These are phyloP conservation scores for Mayetiola destructor DNA, from an alignment of 2,888 invertebrate genomes.

Conservation along the genomic window DNA sequence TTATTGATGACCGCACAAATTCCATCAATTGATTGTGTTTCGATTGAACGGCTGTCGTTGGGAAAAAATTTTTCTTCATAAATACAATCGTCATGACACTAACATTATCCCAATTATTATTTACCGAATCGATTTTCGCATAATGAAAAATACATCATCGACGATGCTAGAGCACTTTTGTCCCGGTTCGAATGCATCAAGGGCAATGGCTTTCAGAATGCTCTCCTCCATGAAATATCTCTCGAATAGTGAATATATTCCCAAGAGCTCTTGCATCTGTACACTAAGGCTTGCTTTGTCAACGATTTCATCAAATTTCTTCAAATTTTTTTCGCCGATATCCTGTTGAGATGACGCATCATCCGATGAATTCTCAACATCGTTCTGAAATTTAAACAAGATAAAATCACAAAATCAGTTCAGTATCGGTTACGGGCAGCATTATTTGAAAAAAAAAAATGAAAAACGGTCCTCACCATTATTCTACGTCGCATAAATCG, in stretches of 20 bases:
- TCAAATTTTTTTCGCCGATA: constrained; percentile 28
- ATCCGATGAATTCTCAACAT: constrained; percentile 45
- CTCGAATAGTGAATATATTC: constrained; percentile 81
- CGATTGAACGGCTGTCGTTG: constrained; percentile 62
- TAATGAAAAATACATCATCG: constrained; percentile 94
- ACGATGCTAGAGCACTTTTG: constrained; percentile 80
- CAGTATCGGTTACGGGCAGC: background rate
- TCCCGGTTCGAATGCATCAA: constrained; percentile 60
- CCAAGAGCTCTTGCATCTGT: constrained; percentile 68
- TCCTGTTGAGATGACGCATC: constrained; percentile 30
- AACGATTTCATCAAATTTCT: constrained; percentile 49
- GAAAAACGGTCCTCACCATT: constrained; percentile 38
- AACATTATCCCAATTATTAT: background rate
- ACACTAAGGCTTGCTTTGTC: constrained; percentile 57
- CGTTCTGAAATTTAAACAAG: constrained; percentile 36
- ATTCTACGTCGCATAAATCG: constrained; percentile 69
- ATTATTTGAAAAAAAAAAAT: background rate
- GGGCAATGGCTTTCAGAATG: constrained; percentile 73
- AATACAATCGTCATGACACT: background rate
- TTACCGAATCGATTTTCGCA: constrained; percentile 83
- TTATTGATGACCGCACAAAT: constrained; percentile 94
- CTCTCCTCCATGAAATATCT: constrained; percentile 89
- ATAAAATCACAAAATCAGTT: constrained; percentile 13
- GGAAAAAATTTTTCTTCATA: constrained; percentile 17
- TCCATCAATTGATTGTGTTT: constrained; percentile 84